Percentiles rank a stretch among this genome's conserved stretches.
Evolutionary conservation across 2,888 invertebrate genomes (phyloP).

Genomic region (Smittia sp.): DNA sequence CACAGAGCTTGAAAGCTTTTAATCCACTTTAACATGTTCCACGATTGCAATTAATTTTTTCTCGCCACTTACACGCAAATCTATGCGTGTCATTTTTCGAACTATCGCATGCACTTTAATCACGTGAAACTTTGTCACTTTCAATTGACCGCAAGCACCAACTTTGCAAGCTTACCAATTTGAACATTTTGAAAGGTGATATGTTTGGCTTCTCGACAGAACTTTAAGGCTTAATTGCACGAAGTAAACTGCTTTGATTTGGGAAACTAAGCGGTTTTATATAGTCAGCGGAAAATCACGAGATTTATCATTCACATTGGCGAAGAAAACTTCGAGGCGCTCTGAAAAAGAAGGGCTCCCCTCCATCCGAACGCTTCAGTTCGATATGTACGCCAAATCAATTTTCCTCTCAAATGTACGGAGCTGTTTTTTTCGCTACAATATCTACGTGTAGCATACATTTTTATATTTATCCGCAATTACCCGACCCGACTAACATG

Average conservation of each 20-base stretch:
- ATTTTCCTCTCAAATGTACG: constrained; percentile 23
- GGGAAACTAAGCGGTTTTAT: constrained; percentile 19
- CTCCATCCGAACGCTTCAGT: constrained; percentile 4
- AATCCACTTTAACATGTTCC: not conserved
- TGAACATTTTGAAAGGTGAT: constrained; percentile 38
- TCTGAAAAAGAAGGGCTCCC: constrained; percentile 41
- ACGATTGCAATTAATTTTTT: constrained; percentile 6
- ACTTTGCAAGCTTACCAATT: constrained; percentile 35
- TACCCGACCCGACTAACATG: constrained; percentile 12
- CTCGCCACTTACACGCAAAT: not conserved
- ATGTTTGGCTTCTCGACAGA: constrained; percentile 16
- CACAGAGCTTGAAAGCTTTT: not conserved
- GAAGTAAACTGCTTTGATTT: constrained; percentile 30
- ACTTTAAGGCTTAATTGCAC: constrained; percentile 41
- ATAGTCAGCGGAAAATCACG: constrained; percentile 28
- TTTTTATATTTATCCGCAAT: constrained; percentile 19
- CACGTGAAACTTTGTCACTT: not conserved
- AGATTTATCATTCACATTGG: constrained; percentile 35
- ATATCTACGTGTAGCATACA: not conserved
- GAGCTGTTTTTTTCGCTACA: not conserved
- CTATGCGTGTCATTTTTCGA: not conserved
- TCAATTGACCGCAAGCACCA: not conserved
- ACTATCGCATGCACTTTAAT: not conserved
- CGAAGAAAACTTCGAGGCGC: constrained; percentile 10
- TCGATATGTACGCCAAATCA: constrained; percentile 25